phyloP scores from a whole-genome alignment of 2,888 invertebrate genomes.

The Chymomyza caudatula region DNA sequence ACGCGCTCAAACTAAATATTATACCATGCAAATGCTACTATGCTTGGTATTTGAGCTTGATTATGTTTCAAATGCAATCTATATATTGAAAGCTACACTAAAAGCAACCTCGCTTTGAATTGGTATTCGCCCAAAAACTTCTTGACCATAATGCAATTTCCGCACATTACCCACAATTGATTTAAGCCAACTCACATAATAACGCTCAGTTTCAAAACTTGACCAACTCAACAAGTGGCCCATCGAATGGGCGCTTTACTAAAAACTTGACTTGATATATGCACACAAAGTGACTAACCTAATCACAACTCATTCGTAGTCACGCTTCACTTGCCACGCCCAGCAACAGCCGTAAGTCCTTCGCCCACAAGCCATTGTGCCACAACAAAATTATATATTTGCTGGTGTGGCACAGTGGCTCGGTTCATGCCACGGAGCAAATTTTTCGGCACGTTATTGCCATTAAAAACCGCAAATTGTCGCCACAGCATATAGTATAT shows the following conservation, averaged over 20 bases:
- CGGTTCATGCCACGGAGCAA: constrained; percentile 18
- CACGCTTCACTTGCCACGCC: neutral
- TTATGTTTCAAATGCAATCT: too few relatives aligned
- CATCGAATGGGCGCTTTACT: neutral
- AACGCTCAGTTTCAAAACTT: neutral
- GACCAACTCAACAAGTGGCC: neutral
- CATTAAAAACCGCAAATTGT: constrained; percentile 54
- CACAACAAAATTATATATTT: neutral
- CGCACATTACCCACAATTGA: neutral
- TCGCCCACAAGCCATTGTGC: neutral
- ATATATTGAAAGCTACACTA: too few relatives aligned
- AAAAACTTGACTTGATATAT: neutral
- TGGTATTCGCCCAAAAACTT: too few relatives aligned
- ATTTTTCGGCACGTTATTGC: constrained; percentile 56
- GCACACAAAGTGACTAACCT: neutral
- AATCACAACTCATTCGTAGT: neutral
- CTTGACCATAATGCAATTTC: neutral
- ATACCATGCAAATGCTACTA: too few relatives aligned
- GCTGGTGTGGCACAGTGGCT: neutral
- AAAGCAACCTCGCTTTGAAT: neutral
- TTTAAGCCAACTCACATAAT: neutral
- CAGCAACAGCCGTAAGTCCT: neutral
- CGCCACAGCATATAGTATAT: neutral
- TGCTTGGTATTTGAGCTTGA: too few relatives aligned
- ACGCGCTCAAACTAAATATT: too few relatives aligned